phyloP scores from a whole-genome alignment of 2,113 vertebrate genomes.

The Australoheros scitulus region DNA sequence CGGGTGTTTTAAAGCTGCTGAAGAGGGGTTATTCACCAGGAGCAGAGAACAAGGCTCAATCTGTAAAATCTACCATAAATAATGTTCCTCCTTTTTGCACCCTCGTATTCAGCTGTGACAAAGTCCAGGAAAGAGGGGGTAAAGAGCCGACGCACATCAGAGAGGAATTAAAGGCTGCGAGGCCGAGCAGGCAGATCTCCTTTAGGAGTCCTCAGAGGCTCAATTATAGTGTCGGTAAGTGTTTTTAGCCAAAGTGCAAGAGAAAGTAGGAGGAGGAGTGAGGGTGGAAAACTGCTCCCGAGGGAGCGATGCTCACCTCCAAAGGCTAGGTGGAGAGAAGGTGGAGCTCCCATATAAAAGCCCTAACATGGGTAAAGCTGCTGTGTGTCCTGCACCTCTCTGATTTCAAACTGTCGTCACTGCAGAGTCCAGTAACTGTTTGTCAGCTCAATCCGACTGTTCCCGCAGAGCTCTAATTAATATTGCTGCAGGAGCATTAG shows the following conservation, averaged over 20 bases:
- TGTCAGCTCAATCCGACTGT: neutral
- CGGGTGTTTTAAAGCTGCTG: neutral
- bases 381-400: neutral
- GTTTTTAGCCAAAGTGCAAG: slow-evolving; percentile 38
- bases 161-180: slow-evolving; percentile 37
- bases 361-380: neutral
- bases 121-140: neutral
- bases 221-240: slow-evolving; percentile 64
- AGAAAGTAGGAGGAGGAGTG: slow-evolving; percentile 28
- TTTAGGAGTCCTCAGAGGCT: slow-evolving; percentile 59
- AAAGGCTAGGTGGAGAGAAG: slow-evolving; percentile 26
- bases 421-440: neutral
- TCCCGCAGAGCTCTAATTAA: neutral
- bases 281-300: slow-evolving; percentile 45
- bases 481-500: neutral
- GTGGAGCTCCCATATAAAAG: slow-evolving; percentile 28
- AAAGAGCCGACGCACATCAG: slow-evolving; percentile 13
- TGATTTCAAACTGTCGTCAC: neutral
- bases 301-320: slow-evolving; percentile 42
- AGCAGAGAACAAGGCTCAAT: slow-evolving; percentile 2
- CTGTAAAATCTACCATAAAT: neutral
- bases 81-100: neutral
- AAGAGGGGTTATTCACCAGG: neutral
- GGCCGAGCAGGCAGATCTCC: slow-evolving; percentile 32
- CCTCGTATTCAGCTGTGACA: neutral